These are phyloP conservation scores for Neolamprologus cancellatus DNA, from an alignment of 2,113 vertebrate genomes.

Conservation along the genomic window DNA sequence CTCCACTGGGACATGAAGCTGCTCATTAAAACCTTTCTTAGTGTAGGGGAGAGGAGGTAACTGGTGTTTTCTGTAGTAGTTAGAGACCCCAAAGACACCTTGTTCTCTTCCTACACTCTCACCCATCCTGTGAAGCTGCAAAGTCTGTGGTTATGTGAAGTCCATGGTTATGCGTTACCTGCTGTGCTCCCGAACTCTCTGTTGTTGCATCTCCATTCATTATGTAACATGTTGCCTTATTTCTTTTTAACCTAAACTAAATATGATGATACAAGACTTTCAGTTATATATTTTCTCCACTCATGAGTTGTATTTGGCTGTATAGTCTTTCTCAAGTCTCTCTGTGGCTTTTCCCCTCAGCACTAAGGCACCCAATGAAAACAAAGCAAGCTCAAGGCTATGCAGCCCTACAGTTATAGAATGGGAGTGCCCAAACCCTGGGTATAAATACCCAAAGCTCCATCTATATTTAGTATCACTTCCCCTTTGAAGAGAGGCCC, in stretches of 20 bases:
- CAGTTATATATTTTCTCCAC: not conserved
- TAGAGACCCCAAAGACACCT: slow-evolving; percentile 7
- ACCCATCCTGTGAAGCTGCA: not conserved
- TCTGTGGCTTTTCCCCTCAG: slow-evolving; percentile 40
- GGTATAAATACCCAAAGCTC: slow-evolving; percentile 60
- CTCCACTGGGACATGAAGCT: slow-evolving; percentile 48
- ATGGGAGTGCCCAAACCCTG: slow-evolving; percentile 55
- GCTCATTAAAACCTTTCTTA: slow-evolving; percentile 59
- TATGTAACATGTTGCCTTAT: not conserved
- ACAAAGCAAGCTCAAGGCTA: slow-evolving; percentile 52
- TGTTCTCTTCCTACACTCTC: not conserved
- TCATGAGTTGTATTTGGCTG: slow-evolving; percentile 23
- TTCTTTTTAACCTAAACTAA: not conserved
- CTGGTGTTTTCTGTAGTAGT: slow-evolving; percentile 19
- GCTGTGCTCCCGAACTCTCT: not conserved
- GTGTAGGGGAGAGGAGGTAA: slow-evolving; percentile 1
- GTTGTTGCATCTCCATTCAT: not conserved
- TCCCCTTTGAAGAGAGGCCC: slow-evolving; percentile 50
- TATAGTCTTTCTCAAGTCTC: not conserved
- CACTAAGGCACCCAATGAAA: slow-evolving; percentile 51
- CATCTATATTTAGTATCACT: slow-evolving; percentile 53
- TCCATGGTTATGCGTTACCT: not conserved
- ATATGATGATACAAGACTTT: not conserved
- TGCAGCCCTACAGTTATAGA: slow-evolving; percentile 59
- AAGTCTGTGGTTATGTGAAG: not conserved